phyloP scores from a whole-genome alignment of 1,140 invertebrate species.

The Vanessa atalanta region DNA sequence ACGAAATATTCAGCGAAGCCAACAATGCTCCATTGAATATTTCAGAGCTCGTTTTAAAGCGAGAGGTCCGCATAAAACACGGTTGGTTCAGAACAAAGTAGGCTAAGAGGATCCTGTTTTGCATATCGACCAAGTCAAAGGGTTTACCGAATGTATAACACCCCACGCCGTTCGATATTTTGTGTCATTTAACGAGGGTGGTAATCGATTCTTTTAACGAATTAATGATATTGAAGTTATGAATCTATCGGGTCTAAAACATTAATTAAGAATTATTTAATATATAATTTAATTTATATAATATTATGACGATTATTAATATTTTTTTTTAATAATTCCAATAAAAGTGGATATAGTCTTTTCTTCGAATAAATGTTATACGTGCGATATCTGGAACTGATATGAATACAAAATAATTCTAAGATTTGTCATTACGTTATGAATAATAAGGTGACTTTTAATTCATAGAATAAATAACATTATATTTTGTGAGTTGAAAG shows the following conservation, averaged over 20 bases:
- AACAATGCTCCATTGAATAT: constrained; percentile 27
- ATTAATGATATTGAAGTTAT: background rate
- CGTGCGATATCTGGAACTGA: background rate
- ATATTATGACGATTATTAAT: too few relatives aligned
- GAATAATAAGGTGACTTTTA: too few relatives aligned
- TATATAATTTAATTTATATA: too few relatives aligned
- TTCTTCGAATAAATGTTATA: background rate
- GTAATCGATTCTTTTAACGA: background rate
- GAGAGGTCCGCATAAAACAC: constrained; percentile 29
- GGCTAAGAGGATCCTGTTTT: constrained; percentile 43
- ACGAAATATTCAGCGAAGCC: constrained; percentile 29
- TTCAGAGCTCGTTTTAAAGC: constrained; percentile 14
- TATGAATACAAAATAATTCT: background rate
- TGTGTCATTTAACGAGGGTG: background rate
- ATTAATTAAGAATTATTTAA: too few relatives aligned
- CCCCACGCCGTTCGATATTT: background rate
- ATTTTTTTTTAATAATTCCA: background rate
- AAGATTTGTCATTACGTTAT: background rate
- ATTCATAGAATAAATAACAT: too few relatives aligned
- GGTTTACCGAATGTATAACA: constrained; percentile 15
- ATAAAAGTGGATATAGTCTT: background rate
- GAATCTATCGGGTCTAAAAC: too few relatives aligned
- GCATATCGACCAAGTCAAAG: constrained; percentile 44
- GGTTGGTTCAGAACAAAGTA: constrained; percentile 36
- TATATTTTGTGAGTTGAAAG: too few relatives aligned